Evolutionary conservation across 53 echinoderm and acorn worm species (phyloP).

Genomic region (Luidia sarsii): DNA sequence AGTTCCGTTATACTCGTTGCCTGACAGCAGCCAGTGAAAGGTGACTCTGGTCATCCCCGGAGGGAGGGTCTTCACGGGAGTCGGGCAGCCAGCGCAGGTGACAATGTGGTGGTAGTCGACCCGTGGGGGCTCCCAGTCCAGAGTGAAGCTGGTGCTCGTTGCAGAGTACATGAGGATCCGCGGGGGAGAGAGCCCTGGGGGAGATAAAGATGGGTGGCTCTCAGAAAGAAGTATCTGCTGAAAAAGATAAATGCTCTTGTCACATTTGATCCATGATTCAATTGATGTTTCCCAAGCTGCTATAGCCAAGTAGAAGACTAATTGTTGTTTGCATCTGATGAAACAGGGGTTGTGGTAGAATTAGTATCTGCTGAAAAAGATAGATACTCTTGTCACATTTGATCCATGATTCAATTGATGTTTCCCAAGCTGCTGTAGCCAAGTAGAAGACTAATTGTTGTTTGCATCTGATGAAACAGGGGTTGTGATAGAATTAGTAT

Average conservation of each 20-base stretch:
- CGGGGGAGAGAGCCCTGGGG: conserved; percentile 22
- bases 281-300: no score
- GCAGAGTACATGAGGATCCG: not conserved
- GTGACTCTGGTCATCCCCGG: not conserved
- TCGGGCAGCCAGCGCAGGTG: conserved; percentile 16
- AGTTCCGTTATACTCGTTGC: conserved; percentile 25
- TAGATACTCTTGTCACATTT: no score
- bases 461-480: no score
- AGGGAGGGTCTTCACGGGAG: not conserved
- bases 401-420: no score
- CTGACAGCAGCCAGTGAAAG: conserved; percentile 18
- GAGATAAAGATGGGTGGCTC: not conserved
- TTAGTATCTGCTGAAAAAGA: no score
- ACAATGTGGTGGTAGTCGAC: conserved; percentile 15
- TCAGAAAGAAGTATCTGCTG: not conserved
- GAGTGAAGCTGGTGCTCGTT: conserved; percentile 36
- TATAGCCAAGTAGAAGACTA: no score
- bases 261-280: no score
- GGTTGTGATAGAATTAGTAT: no score
- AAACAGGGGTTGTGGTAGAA: no score
- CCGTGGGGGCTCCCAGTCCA: conserved; percentile 1
- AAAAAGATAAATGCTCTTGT: not conserved
- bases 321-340: no score
- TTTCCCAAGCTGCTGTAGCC: no score
- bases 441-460: no score